A percentile compares a stretch with the other conserved stretches of the same genome.
Evolutionary conservation across 2,888 invertebrate genomes (phyloP).

Genomic region (Dryomyza anilis): DNA sequence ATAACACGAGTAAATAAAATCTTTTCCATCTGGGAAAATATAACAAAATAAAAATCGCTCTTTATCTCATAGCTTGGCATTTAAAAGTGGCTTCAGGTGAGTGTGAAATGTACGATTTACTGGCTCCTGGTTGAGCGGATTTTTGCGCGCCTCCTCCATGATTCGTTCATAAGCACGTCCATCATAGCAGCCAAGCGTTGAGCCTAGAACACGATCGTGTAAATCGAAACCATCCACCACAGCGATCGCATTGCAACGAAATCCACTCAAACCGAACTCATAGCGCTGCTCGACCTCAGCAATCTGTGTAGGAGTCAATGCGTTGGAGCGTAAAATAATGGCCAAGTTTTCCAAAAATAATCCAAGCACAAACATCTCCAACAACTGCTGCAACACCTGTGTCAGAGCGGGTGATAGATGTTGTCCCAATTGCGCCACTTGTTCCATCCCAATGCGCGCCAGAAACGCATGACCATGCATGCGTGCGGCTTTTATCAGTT

Average conservation of each 20-base stretch:
- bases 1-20: no score
- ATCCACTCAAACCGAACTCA: conserved; percentile 69
- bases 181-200: conserved; percentile 79
- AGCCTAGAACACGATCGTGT: conserved; percentile 76
- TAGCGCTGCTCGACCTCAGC: conserved; percentile 69
- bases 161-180: conserved; percentile 83
- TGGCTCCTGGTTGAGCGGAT: conserved; percentile 78
- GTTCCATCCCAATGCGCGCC: conserved; percentile 39
- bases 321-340: conserved; percentile 42
- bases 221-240: conserved; percentile 92
- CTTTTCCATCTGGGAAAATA: no score
- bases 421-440: conserved; percentile 29
- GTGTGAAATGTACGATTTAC: conserved; percentile 70
- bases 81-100: conserved; percentile 69
- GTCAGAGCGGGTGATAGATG: conserved; percentile 26
- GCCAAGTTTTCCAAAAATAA: conserved; percentile 44
- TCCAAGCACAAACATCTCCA: conserved; percentile 47
- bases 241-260: conserved; percentile 88
- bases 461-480: conserved; percentile 55
- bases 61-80: conserved; percentile 60
- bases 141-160: conserved; percentile 77
- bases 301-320: conserved; percentile 42
- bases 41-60: no score
- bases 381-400: conserved; percentile 36
- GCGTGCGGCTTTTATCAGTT: conserved; percentile 78